Evolutionary conservation across 2,888 invertebrate species (phyloP), one percentile per base, ranked within the genome.

Genomic region (Nezara viridula): DNA sequence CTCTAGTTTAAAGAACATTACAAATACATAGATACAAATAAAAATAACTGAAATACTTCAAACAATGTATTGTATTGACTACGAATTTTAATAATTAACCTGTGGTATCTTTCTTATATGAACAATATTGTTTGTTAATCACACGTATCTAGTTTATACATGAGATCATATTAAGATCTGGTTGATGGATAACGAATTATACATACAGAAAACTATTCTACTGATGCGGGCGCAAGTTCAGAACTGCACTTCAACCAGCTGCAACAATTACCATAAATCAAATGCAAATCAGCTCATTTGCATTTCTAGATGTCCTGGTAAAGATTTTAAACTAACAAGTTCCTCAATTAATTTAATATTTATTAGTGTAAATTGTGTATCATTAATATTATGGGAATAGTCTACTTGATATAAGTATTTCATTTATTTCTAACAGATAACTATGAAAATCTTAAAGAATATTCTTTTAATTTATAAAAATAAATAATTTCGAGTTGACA

Each of bases 201-300:
- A n/a, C 55, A n/a, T n/a, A n/a, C n/a, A 55, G 24, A 55, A 55
- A 55, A 55, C 55, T n/a, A 55, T 55, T 55, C 9, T n/a, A 55
- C 55, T 55, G n/a, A 24, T n/a, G 0, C n/a, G 10, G 55, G 24
- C 24, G 3, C n/a, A 10, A 55, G n/a, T 55, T 55, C 1, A 55
- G 55, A 55, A n/a, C n/a, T 55, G 55, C n/a, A 55, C n/a, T 55
- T 55, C 55, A 55, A 55, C n/a, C 55, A n/a, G n/a, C 55, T 55
- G 55, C 55, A 55, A 5, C 55, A 24, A 55, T 55, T 55, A 55
- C n/a, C 55, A 55, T 55, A 55, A 55, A 55, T 55, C 55, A 55
- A 55, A 55, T 55, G 55, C 55, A 55, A 55, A 55, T 55, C 6
- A 55, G n/a, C 55, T n/a, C 10, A 55, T 55, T 52, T 52, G 9